Percentiles rank a stretch among this genome's conserved stretches.
phyloP scores from a whole-genome alignment of 2,888 invertebrate species.

The Matsumyia berberina region DNA sequence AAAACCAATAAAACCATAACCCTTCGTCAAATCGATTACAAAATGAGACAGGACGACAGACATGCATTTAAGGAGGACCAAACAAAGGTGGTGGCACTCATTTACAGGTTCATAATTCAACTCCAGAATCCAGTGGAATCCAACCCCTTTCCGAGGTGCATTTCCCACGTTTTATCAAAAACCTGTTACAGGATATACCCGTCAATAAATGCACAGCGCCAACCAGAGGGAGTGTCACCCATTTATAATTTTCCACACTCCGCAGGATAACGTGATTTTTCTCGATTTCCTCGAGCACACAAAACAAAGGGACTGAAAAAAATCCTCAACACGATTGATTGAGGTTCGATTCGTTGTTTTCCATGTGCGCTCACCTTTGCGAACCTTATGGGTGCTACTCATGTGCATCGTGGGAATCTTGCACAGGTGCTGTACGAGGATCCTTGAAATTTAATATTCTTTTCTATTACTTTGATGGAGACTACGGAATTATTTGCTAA shows the following conservation, averaged over 20 bases:
- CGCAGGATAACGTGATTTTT: slow-evolving; percentile 63
- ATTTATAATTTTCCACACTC: slow-evolving; percentile 61
- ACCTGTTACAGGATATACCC: slow-evolving; percentile 73
- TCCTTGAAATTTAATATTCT: slow-evolving; percentile 70
- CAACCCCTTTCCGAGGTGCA: slow-evolving; percentile 23
- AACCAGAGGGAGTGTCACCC: slow-evolving; percentile 64
- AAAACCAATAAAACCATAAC: slow-evolving; percentile 41
- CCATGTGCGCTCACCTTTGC: not conserved
- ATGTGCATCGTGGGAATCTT: slow-evolving; percentile 60
- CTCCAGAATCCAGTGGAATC: slow-evolving; percentile 25
- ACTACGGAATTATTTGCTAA: slow-evolving; percentile 68
- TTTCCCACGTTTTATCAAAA: slow-evolving; percentile 71
- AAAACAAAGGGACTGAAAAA: slow-evolving; percentile 30
- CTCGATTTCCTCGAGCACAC: slow-evolving; percentile 26
- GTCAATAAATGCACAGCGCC: slow-evolving; percentile 48
- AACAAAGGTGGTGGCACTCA: slow-evolving; percentile 53
- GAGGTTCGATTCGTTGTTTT: slow-evolving; percentile 54
- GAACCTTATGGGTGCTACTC: slow-evolving; percentile 61
- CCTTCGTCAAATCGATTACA: slow-evolving; percentile 54
- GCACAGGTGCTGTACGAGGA: slow-evolving; percentile 55
- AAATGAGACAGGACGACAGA: slow-evolving; percentile 7
- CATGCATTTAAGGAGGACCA: not conserved
- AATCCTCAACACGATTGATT: slow-evolving; percentile 60
- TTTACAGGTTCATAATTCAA: slow-evolving; percentile 64
- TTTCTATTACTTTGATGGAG: slow-evolving; percentile 45